Percentiles rank a stretch among this genome's conserved stretches.
Evolutionary conservation across 2,797 vertebrate species (phyloP).

Genomic region (Lepus townsendii): DNA sequence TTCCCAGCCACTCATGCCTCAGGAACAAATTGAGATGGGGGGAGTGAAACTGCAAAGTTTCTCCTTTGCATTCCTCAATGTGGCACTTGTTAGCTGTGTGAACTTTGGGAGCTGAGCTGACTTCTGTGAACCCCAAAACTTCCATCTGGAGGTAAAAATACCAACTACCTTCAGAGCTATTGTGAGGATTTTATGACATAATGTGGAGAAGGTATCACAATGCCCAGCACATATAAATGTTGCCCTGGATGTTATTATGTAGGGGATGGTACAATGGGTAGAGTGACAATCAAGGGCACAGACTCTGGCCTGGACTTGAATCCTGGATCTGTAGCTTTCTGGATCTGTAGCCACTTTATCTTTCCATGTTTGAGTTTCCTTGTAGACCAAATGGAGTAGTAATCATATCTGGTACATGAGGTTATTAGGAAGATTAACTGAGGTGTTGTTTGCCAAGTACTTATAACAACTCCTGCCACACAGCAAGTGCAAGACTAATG

Average conservation of each 20-base stretch:
- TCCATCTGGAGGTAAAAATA: background rate
- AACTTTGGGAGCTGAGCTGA: background rate
- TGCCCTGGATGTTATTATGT: background rate
- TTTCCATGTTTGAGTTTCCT: background rate
- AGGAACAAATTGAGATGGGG: constrained; percentile 16
- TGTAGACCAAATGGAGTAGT: background rate
- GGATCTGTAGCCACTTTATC: background rate
- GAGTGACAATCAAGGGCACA: background rate
- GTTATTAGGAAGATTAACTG: background rate
- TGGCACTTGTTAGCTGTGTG: background rate
- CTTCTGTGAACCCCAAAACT: background rate
- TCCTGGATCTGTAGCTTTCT: background rate
- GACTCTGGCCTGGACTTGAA: background rate
- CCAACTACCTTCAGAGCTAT: background rate
- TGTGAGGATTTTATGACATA: constrained; percentile 45
- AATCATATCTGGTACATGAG: background rate
- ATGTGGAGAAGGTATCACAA: background rate
- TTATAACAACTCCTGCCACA: background rate
- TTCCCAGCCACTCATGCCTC: constrained; percentile 59
- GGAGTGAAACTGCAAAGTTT: constrained; percentile 28
- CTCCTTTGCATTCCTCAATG: background rate
- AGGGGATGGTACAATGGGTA: background rate
- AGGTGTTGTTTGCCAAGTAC: constrained; percentile 32
- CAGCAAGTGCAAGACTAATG: background rate
- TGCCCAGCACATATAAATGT: background rate